phyloP scores from a whole-genome alignment of 2,888 invertebrate species.

The Cryptus armator region DNA sequence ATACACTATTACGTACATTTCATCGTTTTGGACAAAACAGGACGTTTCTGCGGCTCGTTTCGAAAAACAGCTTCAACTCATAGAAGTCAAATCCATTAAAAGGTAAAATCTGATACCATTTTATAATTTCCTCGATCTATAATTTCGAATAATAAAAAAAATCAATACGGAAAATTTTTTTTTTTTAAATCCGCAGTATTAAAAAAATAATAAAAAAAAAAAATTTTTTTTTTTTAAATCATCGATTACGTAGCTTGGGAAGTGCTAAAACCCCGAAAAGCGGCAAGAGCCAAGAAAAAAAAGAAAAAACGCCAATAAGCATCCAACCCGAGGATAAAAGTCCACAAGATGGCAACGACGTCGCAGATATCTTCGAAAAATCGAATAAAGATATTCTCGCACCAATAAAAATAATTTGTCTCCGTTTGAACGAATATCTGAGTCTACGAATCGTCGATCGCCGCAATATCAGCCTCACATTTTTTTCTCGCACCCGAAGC shows the following conservation, averaged over 20 bases:
- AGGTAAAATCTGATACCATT: conserved; percentile 15
- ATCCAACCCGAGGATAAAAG: not conserved
- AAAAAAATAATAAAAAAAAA: not conserved
- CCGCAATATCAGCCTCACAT: conserved; percentile 72
- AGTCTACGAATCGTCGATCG: conserved; percentile 73
- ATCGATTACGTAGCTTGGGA: conserved; percentile 1
- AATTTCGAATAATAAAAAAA: not conserved
- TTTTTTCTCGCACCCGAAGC: conserved; percentile 64
- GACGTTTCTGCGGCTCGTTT: conserved; percentile 48
- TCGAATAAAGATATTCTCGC: conserved; percentile 33
- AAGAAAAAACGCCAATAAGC: not conserved
- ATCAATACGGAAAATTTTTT: no score
- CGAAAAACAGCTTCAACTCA: conserved; percentile 51
- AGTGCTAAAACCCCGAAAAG: conserved; percentile 30
- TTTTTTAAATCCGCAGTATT: not conserved
- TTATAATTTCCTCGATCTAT: not conserved
- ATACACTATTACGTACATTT: conserved; percentile 2
- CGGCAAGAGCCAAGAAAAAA: conserved; percentile 20
- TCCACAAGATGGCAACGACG: not conserved
- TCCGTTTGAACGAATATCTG: conserved; percentile 74
- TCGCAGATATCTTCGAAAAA: conserved; percentile 5
- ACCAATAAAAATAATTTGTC: conserved; percentile 72
- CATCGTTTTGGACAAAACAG: conserved; percentile 40
- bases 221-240: no score
- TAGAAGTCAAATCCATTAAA: conserved; percentile 41